phyloP scores from a whole-genome alignment of 2,888 invertebrate genomes.

The Celastrina argiolus region DNA sequence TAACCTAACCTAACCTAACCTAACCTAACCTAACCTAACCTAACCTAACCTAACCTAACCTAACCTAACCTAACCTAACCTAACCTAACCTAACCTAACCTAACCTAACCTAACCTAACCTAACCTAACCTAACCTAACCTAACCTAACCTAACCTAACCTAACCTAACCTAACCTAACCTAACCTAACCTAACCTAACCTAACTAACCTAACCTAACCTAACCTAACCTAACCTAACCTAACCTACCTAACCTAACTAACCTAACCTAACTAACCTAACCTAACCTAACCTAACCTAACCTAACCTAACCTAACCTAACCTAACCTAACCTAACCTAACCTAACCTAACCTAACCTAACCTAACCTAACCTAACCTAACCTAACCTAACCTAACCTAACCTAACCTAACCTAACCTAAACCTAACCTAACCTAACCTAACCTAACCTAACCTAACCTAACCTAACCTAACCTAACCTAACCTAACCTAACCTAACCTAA shows the following conservation, averaged over 20 bases:
- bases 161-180: slow-evolving; percentile 31
- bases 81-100: slow-evolving; percentile 26
- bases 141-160: slow-evolving; percentile 36
- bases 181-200: slow-evolving; percentile 30
- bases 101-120: slow-evolving; percentile 33
- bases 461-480: slow-evolving; percentile 40
- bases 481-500: slow-evolving; percentile 39
- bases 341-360: slow-evolving; percentile 38
- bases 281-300: slow-evolving; percentile 36
- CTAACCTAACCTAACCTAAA: slow-evolving; percentile 38
- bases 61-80: slow-evolving; percentile 36
- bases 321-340: slow-evolving; percentile 37
- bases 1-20: slow-evolving; percentile 36
- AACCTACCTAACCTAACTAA: slow-evolving; percentile 37
- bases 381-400: slow-evolving; percentile 41
- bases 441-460: slow-evolving; percentile 40
- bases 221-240: slow-evolving; percentile 37
- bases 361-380: slow-evolving; percentile 39
- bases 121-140: slow-evolving; percentile 35
- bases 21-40: slow-evolving; percentile 35
- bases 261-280: slow-evolving; percentile 38
- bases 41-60: slow-evolving; percentile 34
- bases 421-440: slow-evolving; percentile 39
- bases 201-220: slow-evolving; percentile 31
- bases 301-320: slow-evolving; percentile 37